phyloP scores from a whole-genome alignment of 2,797 vertebrate species.

The Mus spretus region DNA sequence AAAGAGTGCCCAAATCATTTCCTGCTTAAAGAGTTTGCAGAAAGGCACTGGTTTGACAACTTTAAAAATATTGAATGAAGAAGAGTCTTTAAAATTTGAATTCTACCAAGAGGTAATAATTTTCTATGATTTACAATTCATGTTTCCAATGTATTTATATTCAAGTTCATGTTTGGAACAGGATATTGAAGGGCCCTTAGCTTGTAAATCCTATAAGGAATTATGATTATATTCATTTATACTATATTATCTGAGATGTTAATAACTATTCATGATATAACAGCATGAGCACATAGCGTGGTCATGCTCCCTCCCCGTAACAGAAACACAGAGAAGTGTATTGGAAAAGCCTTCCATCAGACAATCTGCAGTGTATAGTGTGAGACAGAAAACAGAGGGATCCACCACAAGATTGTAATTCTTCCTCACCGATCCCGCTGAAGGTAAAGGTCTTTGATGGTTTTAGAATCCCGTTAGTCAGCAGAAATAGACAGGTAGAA shows the following conservation, averaged over 20 bases:
- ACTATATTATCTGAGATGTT: constrained; percentile 86
- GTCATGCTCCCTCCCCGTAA: constrained; percentile 94
- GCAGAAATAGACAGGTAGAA: constrained; percentile 91
- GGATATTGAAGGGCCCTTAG: constrained; percentile 92
- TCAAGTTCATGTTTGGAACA: constrained; percentile 95
- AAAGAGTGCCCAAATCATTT: constrained; percentile 92
- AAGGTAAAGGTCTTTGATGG: constrained; percentile 93
- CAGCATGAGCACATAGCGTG: constrained; percentile 94
- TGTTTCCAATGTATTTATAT: constrained; percentile 92
- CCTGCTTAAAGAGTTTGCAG: constrained; percentile 93
- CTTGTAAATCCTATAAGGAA: constrained; percentile 75
- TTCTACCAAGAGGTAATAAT: constrained; percentile 95
- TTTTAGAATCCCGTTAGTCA: constrained; percentile 84
- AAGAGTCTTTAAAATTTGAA: constrained; percentile 93
- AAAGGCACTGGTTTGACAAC: constrained; percentile 94
- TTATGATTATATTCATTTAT: background rate
- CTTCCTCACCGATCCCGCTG: constrained; percentile 92
- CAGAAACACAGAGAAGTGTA: constrained; percentile 93
- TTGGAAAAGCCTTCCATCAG: constrained; percentile 91
- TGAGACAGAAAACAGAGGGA: constrained; percentile 92
- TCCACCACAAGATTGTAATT: constrained; percentile 92
- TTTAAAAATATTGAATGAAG: constrained; percentile 94
- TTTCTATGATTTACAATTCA: constrained; percentile 91
- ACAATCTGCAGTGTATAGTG: constrained; percentile 93
- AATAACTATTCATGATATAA: constrained; percentile 91